Base-by-base conservation (phyloP, 2,113 vertebrate species). In the Bucco capensis region DNA sequence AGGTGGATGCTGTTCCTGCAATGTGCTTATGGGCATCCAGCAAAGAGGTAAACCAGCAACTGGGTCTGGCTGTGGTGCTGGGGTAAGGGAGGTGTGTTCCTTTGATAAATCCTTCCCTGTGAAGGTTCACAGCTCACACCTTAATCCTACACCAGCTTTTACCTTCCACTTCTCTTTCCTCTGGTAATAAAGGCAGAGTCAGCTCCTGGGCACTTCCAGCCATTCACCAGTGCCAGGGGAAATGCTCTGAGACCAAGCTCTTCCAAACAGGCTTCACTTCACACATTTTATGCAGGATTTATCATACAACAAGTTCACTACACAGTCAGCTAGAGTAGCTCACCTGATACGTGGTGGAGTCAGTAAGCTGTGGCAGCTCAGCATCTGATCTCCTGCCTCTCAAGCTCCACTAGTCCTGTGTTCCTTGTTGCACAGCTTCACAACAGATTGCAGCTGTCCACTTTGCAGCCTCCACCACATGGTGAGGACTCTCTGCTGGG, bases 401-500 rank as follows among this genome's bases (percentile, higher is more conserved):
- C 4, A 4, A n/a, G 27, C 12, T 24, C 47, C 1, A 0, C 18
- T 22, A 37, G 33, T 64, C 38, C 58, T 42, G 1, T 0, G 7
- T 27, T 66, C 42, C 46, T 81, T 42, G 2, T 16, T 18, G 58
- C 40, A 30, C n/a, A 42, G 37, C 49, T 53, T 35, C 44, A 10
- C 5, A 54, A 37, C 23, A 0, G 0, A 19, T 8, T 6, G 11
- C 5, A 3, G 56, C 33, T 46, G 23, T 27, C 49, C 28, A 1
- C 10, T 15, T 28, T 10, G 4, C 49, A 54, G 44, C 38, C 27
- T 56, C 35, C 19, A 9, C 19, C 7, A 3, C 0, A 0, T 4
- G 12, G 8, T 62, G 37, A 89, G 54, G 42, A 14, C 42, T 31
- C 2, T 51, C 3, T 60, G 27, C 51, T 1, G 9, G 3, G 18